Evolutionary conservation across 2,888 invertebrate species (phyloP).

Genomic region (Dryobota labecula): DNA sequence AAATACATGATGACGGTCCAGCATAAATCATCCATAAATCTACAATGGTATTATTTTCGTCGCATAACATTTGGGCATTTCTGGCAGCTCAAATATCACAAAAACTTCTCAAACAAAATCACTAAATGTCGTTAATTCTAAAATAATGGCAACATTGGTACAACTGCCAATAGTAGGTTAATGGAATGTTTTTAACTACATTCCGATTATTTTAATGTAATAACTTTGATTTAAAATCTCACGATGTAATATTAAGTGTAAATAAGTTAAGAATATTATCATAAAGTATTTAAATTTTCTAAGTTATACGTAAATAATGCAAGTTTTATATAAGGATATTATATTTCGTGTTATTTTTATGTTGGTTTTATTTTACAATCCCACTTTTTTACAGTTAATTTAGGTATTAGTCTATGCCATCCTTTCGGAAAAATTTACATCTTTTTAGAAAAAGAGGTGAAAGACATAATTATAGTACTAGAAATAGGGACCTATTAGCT

Average conservation of each 20-base stretch:
- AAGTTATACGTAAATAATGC: conserved; percentile 43
- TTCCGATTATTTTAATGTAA: conserved; percentile 52
- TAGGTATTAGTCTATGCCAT: no score
- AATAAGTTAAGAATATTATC: conserved; percentile 55
- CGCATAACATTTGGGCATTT: neutral
- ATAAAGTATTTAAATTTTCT: conserved; percentile 44
- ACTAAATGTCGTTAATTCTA: conserved; percentile 11
- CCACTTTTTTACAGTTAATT: no score
- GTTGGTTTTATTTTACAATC: conserved; percentile 48
- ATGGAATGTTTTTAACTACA: conserved; percentile 60
- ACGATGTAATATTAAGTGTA: conserved; percentile 57
- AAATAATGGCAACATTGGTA: conserved; percentile 16
- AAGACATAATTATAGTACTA: no score
- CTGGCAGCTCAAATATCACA: conserved; percentile 11
- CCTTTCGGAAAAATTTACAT: no score
- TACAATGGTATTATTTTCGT: neutral
- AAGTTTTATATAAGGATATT: conserved; percentile 68
- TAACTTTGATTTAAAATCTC: conserved; percentile 56
- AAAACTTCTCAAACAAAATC: conserved; percentile 6
- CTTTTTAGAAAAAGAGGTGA: no score
- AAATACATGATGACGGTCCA: no score
- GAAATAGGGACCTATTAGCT: no score
- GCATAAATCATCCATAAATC: neutral
- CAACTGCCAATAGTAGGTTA: neutral
- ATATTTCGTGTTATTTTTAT: conserved; percentile 66